These are phyloP conservation scores for Drosophila pseudotalamancana DNA, from an alignment of 2,888 invertebrate species.

Conservation along the genomic window DNA sequence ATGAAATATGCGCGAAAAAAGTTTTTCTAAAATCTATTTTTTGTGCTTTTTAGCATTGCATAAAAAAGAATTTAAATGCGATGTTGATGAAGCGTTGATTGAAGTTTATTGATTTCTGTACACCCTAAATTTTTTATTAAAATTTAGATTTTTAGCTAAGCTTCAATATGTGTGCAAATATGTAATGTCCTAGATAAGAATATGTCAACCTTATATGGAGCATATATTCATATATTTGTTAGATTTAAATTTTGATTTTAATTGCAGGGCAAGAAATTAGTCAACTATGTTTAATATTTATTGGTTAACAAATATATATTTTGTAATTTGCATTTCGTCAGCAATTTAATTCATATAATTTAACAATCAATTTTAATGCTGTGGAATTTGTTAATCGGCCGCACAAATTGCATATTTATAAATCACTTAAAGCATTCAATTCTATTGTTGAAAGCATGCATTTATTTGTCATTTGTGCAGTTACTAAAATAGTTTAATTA, in stretches of 20 bases:
- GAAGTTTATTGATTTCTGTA: background rate
- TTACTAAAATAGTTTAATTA: constrained; percentile 61
- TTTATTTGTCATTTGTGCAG: constrained; percentile 48
- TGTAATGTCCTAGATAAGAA: too few relatives aligned
- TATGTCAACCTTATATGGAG: too few relatives aligned
- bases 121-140: too few relatives aligned
- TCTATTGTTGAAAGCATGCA: constrained; percentile 31
- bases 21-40: constrained; percentile 4
- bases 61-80: background rate
- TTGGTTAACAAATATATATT: too few relatives aligned
- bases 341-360: constrained; percentile 23
- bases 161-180: too few relatives aligned
- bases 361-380: constrained; percentile 28
- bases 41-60: background rate
- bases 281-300: constrained; percentile 18
- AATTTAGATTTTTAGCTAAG: too few relatives aligned
- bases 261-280: too few relatives aligned
- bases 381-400: constrained; percentile 26
- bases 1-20: constrained; percentile 42
- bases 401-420: constrained; percentile 57
- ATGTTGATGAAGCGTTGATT: background rate
- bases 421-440: constrained; percentile 59
- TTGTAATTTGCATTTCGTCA: constrained; percentile 21
- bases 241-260: background rate
- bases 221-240: too few relatives aligned